Evolutionary conservation across 2,113 vertebrate species (phyloP), one percentile per base, ranked within the genome.

Genomic region (Chascanopsetta lugubris): DNA sequence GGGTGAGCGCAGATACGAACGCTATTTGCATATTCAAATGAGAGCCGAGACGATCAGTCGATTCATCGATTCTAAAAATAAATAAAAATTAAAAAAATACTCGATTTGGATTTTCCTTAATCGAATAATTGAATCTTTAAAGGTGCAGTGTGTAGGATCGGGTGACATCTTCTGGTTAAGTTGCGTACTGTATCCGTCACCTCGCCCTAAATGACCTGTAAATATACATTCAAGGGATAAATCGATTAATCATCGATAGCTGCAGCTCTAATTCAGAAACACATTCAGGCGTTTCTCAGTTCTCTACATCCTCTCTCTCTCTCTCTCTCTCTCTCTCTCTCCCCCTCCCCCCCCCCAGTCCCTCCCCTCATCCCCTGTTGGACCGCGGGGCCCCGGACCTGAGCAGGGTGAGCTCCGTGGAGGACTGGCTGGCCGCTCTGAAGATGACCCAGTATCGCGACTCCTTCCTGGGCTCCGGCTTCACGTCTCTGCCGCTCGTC

Each of bases 371-470:
- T 86, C 95, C 95, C 77, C 92, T 98, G 85, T 91, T 97, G 6
- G 97, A 99, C 79, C 95, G 94, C 59, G 94, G 93, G 43, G 94
- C 94, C 83, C 97, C 96, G 12, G 97, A 99, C 82, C 93, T 97
- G 84, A 95, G 94, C 89, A 93, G 93, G 74, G 92, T 96, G 86
- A 97, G 93, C 92, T 97, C 96, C 49, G 95, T 99, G 86, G 96
- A 97, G 0, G 97, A 98, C 87, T 99, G 97, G 97, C 93, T 99
- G 84, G 94, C 93, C 0, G 96, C 96, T 36, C 91, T 99, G 87
- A 99, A 98, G 91, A 99, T 99, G 97, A 95, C 93, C 85, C 97
- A 99, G 84, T 99, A 99, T 71, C 93, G 96, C 87, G 97, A 99
- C 85, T 96, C 93, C 80, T 99, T 99, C 93, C 92, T 97, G 79